These are phyloP conservation scores for Listrodromus nycthemerus DNA, from an alignment of 2,888 invertebrate genomes.

Conservation along the genomic window DNA sequence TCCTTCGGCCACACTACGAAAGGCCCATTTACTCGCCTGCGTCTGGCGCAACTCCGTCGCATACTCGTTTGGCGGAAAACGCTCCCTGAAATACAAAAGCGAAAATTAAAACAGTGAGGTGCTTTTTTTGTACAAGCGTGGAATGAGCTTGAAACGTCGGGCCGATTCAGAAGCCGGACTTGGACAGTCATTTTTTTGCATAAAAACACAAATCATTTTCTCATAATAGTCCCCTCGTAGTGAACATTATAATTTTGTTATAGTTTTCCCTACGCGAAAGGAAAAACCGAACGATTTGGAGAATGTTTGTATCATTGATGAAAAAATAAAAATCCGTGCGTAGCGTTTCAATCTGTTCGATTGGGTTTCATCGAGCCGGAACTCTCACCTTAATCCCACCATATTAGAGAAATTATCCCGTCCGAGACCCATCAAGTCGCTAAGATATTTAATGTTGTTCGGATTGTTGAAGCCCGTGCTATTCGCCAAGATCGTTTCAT, in stretches of 20 bases:
- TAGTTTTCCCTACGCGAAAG: no score
- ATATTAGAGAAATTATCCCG: conserved; percentile 90
- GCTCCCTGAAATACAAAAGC: conserved; percentile 86
- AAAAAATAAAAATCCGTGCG: neutral
- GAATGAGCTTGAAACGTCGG: neutral
- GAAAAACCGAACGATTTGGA: no score
- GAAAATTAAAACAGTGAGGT: neutral
- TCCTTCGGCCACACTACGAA: conserved; percentile 96
- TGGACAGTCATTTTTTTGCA: no score
- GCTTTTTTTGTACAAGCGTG: neutral
- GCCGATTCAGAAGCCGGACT: neutral
- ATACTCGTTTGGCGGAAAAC: conserved; percentile 92
- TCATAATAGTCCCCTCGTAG: no score
- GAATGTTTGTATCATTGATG: neutral
- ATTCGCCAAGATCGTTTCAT: conserved; percentile 92
- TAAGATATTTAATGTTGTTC: conserved; percentile 93
- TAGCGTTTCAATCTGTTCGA: neutral
- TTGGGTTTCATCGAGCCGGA: conserved; percentile 49
- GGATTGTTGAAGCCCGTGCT: conserved; percentile 95
- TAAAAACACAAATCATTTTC: no score
- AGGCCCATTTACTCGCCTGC: conserved; percentile 97
- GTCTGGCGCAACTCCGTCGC: conserved; percentile 93
- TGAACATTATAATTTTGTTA: no score
- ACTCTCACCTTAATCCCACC: conserved; percentile 88
- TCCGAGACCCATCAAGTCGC: conserved; percentile 90